These are phyloP conservation scores for Lycaena phlaeas DNA, from an alignment of 2,888 invertebrate species.

Conservation along the genomic window DNA sequence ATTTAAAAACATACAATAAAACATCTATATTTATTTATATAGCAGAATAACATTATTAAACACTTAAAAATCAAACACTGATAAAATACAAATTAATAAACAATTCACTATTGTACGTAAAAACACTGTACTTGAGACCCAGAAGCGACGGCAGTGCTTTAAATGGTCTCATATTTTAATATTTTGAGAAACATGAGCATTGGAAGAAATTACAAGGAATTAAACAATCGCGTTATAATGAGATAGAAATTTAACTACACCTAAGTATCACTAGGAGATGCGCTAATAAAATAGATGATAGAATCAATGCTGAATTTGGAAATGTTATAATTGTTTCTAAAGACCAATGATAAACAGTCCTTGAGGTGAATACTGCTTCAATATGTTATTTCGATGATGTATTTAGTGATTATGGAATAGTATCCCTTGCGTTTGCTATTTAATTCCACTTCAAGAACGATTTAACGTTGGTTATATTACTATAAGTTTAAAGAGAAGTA, in stretches of 20 bases:
- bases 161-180: constrained; percentile 6
- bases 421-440: background rate
- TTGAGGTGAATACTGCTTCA: too few relatives aligned
- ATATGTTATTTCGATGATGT: too few relatives aligned
- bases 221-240: constrained; percentile 6
- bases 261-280: constrained; percentile 64
- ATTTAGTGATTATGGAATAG: too few relatives aligned
- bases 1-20: constrained; percentile 26
- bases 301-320: constrained; percentile 22
- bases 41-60: constrained; percentile 19
- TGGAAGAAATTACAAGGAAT: constrained; percentile 1
- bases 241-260: constrained; percentile 25
- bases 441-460: background rate
- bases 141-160: constrained; percentile 13
- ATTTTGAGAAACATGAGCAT: background rate
- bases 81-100: constrained; percentile 7
- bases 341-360: too few relatives aligned
- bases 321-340: background rate
- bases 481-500: background rate
- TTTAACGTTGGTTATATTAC: background rate
- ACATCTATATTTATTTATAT: constrained; percentile 28
- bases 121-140: constrained; percentile 2
- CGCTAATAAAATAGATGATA: constrained; percentile 32
- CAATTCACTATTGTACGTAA: constrained; percentile 1
- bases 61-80: constrained; percentile 13